Percentiles rank a stretch among this genome's conserved stretches.
Evolutionary conservation across 2,113 vertebrate genomes (phyloP).

Genomic region (Clarias macrocephalus): DNA sequence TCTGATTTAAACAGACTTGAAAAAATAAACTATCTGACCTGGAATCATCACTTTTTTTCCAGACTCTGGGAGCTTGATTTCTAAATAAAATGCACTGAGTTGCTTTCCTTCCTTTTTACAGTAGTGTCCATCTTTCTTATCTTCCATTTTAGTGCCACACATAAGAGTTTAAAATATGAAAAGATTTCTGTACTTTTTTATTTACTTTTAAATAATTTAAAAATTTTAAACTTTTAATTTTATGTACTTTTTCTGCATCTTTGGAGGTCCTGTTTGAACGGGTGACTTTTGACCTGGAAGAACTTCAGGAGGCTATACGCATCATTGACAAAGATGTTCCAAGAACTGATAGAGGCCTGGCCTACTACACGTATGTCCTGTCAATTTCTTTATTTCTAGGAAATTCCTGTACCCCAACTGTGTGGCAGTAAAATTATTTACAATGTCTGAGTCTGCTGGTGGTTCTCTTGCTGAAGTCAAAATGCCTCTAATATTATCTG

Average conservation of each 20-base stretch:
- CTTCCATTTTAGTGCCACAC: background rate
- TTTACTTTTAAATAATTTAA: background rate
- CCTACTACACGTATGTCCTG: constrained; percentile 73
- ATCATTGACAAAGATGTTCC: constrained; percentile 80
- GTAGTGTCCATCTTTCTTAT: background rate
- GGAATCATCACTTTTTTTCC: too few species aligned
- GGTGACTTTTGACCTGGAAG: constrained; percentile 64
- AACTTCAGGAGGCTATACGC: constrained; percentile 73
- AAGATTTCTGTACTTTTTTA: background rate
- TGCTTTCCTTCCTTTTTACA: background rate
- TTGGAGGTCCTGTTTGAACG: constrained; percentile 72
- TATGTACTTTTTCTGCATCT: background rate
- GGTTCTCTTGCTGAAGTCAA: background rate
- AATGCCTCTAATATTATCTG: background rate
- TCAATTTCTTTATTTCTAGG: background rate
- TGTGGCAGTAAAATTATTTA: background rate
- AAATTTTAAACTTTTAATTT: too few species aligned
- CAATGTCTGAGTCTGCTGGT: background rate
- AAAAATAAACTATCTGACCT: too few species aligned
- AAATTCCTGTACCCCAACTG: background rate
- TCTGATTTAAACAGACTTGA: too few species aligned
- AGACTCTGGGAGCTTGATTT: too few species aligned
- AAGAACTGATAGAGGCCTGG: constrained; percentile 73
- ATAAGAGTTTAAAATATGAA: background rate
- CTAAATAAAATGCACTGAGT: too few species aligned